Evolutionary conservation across 1,140 invertebrate species (phyloP).

Genomic region (Drusus annulatus): DNA sequence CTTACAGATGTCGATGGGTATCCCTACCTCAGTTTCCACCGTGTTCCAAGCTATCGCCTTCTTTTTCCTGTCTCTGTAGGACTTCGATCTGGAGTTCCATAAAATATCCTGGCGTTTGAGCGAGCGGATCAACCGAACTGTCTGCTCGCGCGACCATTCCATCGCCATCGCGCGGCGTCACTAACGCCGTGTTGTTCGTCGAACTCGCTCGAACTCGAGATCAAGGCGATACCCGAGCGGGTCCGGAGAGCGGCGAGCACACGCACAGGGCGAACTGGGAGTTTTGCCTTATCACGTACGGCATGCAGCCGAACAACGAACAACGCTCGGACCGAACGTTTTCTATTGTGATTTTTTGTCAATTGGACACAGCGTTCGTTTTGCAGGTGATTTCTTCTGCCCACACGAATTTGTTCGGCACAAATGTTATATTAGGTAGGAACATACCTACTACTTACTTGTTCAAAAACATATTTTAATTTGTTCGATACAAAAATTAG

Average conservation of each 20-base stretch:
- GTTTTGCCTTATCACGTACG: too few species aligned
- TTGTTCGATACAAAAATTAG: too few species aligned
- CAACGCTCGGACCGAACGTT: slow-evolving; percentile 37
- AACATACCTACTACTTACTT: too few species aligned
- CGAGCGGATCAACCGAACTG: slow-evolving; percentile 46
- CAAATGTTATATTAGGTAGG: background rate
- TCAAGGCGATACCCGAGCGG: slow-evolving; percentile 40
- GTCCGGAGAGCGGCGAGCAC: slow-evolving; percentile 39
- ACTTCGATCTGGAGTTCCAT: slow-evolving; percentile 53
- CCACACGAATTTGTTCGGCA: background rate
- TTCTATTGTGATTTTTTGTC: background rate
- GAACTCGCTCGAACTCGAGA: slow-evolving; percentile 18
- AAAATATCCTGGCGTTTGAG: slow-evolving; percentile 46
- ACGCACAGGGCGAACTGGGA: background rate
- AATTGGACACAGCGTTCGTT: slow-evolving; percentile 14
- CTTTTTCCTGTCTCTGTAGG: slow-evolving; percentile 47
- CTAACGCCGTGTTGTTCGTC: slow-evolving; percentile 33
- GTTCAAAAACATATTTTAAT: too few species aligned
- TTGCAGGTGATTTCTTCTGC: background rate
- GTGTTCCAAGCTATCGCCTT: slow-evolving; percentile 49
- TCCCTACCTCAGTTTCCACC: slow-evolving; percentile 44
- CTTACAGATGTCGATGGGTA: slow-evolving; percentile 50
- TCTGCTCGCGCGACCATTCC: slow-evolving; percentile 49
- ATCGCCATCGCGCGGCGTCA: slow-evolving; percentile 28
- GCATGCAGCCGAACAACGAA: background rate